phyloP scores from a whole-genome alignment of 1,140 invertebrate genomes.

The Aphaenogaster rudis region DNA sequence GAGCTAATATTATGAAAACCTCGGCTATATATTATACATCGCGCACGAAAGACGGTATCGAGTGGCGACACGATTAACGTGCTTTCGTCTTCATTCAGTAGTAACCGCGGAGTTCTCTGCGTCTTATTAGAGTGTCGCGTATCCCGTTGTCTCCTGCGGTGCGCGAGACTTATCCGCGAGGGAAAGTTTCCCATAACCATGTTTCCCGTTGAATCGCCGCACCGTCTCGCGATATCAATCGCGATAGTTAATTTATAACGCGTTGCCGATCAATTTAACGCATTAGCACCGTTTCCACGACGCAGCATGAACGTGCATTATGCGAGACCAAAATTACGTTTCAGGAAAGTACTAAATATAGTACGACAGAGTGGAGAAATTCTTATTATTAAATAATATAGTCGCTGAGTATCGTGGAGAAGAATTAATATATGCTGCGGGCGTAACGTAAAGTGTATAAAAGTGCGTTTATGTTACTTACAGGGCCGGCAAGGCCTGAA shows the following conservation, averaged over 20 bases:
- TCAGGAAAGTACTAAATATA: conserved; percentile 13
- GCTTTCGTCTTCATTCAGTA: conserved; percentile 54
- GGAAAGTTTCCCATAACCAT: conserved; percentile 46
- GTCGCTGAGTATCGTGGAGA: neutral
- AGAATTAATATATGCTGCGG: conserved; percentile 4
- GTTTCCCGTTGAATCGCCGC: neutral
- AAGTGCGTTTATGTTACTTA: neutral
- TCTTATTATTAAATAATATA: conserved; percentile 11
- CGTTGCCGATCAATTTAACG: conserved; percentile 21
- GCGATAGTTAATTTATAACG: conserved; percentile 46
- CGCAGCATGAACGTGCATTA: neutral
- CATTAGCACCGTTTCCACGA: conserved; percentile 8
- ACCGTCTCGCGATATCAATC: conserved; percentile 35
- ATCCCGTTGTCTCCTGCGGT: conserved; percentile 35
- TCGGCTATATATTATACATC: neutral
- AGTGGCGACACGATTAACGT: conserved; percentile 40
- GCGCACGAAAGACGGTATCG: conserved; percentile 8
- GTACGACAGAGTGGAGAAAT: conserved; percentile 4
- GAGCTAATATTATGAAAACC: conserved; percentile 26
- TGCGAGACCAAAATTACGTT: neutral
- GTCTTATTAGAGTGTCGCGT: conserved; percentile 48
- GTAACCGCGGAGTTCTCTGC: neutral
- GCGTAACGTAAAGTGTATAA: neutral
- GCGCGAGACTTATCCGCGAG: conserved; percentile 17
- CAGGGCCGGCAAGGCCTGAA: no score